phyloP scores from a whole-genome alignment of 2,797 vertebrate species.

The Chelidonichthys spinosus region DNA sequence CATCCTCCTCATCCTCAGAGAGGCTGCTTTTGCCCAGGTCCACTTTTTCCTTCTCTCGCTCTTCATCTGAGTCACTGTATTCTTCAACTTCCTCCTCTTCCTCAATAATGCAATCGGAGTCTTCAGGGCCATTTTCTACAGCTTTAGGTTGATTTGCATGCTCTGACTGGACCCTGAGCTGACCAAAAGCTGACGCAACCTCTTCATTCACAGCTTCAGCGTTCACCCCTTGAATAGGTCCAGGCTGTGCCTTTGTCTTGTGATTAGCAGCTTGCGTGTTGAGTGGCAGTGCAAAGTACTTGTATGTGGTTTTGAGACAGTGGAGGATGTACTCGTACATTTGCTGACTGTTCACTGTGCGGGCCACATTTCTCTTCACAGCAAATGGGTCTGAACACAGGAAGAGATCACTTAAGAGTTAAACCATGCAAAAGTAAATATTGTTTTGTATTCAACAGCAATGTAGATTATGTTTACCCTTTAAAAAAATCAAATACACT shows the following conservation, averaged over 20 bases:
- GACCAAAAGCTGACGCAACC: constrained; percentile 52
- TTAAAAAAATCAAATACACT: not conserved
- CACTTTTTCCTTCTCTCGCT: constrained; percentile 76
- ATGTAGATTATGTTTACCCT: not conserved
- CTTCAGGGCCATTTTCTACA: constrained; percentile 72
- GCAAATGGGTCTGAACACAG: constrained; percentile 90
- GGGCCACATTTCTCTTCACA: constrained; percentile 94
- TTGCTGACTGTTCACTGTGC: constrained; percentile 92
- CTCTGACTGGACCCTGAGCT: constrained; percentile 51
- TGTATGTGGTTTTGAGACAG: constrained; percentile 94
- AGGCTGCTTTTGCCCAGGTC: constrained; percentile 78
- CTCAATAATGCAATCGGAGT: constrained; percentile 86
- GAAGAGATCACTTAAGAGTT: not conserved
- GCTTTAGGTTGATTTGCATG: constrained; percentile 15
- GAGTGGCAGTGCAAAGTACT: constrained; percentile 93
- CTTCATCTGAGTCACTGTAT: constrained; percentile 83
- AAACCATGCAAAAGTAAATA: not conserved
- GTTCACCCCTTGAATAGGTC: constrained; percentile 26
- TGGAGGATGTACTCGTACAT: constrained; percentile 93
- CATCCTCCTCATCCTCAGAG: constrained; percentile 78
- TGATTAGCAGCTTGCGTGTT: constrained; percentile 68
- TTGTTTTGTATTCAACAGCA: not conserved
- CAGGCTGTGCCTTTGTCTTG: constrained; percentile 32
- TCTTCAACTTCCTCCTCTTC: constrained; percentile 84
- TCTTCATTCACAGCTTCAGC: constrained; percentile 32